These are phyloP conservation scores for Zootoca vivipara DNA, from an alignment of 2,113 vertebrate species.

Conservation along the genomic window DNA sequence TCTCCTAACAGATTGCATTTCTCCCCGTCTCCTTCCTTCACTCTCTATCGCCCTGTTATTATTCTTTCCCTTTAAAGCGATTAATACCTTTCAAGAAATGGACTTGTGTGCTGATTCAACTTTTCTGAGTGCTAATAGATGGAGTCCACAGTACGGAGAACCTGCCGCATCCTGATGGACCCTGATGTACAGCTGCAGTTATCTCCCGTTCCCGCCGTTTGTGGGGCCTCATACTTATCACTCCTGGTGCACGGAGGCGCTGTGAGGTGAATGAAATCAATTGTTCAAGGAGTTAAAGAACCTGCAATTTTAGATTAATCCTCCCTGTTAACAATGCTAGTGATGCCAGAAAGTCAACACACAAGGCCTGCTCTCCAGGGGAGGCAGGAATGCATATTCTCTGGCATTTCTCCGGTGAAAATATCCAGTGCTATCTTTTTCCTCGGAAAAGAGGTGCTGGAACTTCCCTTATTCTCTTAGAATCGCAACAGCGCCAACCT, in stretches of 20 bases:
- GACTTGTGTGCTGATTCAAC: conserved; percentile 75
- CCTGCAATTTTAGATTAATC: conserved; percentile 58
- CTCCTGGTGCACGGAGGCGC: conserved; percentile 51
- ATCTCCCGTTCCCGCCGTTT: conserved; percentile 65
- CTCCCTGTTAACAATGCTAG: conserved; percentile 39
- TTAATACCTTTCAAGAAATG: conserved; percentile 73
- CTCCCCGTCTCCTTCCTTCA: conserved; percentile 31
- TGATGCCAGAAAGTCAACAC: conserved; percentile 42
- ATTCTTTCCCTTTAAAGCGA: conserved; percentile 71
- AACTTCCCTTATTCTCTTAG: too few species aligned
- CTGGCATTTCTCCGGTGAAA: too few species aligned
- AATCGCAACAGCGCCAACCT: too few species aligned
- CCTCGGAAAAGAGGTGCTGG: too few species aligned
- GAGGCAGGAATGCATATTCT: neutral
- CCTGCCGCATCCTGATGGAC: conserved; percentile 67
- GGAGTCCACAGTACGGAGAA: conserved; percentile 63
- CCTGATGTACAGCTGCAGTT: conserved; percentile 66
- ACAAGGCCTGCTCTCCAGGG: neutral
- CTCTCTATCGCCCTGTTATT: conserved; percentile 62
- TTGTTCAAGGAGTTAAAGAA: conserved; percentile 62
- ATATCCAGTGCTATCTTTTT: too few species aligned
- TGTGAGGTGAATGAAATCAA: conserved; percentile 51
- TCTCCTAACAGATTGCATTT: conserved; percentile 58
- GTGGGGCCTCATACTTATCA: conserved; percentile 67
- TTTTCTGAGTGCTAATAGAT: conserved; percentile 73